Evolutionary conservation across 2,797 vertebrate species (phyloP).

Genomic region (Aeoliscus strigatus): DNA sequence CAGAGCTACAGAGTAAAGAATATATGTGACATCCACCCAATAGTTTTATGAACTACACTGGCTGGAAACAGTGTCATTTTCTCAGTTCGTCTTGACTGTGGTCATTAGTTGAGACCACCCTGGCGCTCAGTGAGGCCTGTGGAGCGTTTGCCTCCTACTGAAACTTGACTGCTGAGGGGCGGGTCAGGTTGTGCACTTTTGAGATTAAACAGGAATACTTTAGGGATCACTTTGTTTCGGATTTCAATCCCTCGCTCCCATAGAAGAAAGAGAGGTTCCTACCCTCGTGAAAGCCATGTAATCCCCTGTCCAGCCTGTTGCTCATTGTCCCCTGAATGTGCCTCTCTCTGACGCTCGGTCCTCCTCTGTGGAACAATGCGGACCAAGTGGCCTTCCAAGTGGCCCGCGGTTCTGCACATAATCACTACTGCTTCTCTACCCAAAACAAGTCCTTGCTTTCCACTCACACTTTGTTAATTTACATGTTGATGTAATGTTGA

Average conservation of each 20-base stretch:
- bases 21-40: too few relatives aligned
- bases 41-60: too few relatives aligned
- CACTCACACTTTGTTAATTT: too few relatives aligned
- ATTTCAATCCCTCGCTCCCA: constrained; percentile 61
- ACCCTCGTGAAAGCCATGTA: constrained; percentile 56
- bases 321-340: constrained; percentile 47
- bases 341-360: too few relatives aligned
- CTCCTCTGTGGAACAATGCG: too few relatives aligned
- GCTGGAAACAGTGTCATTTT: constrained; percentile 34
- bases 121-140: constrained; percentile 57
- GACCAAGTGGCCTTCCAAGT: too few relatives aligned
- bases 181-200: constrained; percentile 71
- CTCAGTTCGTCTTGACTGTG: constrained; percentile 36
- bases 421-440: too few relatives aligned
- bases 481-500: too few relatives aligned
- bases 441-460: too few relatives aligned
- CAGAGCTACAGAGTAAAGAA: too few relatives aligned
- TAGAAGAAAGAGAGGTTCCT: constrained; percentile 48
- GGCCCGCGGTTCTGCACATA: too few relatives aligned
- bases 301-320: constrained; percentile 55
- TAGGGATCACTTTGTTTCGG: constrained; percentile 73
- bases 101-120: constrained; percentile 67
- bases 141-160: constrained; percentile 58
- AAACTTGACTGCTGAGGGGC: constrained; percentile 56
- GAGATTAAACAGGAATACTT: constrained; percentile 80